Percentiles rank a stretch among this genome's conserved stretches.
Conservation (phyloP, 1,140 invertebrate species). For the Macrobrachium rosenbergii region DNA sequence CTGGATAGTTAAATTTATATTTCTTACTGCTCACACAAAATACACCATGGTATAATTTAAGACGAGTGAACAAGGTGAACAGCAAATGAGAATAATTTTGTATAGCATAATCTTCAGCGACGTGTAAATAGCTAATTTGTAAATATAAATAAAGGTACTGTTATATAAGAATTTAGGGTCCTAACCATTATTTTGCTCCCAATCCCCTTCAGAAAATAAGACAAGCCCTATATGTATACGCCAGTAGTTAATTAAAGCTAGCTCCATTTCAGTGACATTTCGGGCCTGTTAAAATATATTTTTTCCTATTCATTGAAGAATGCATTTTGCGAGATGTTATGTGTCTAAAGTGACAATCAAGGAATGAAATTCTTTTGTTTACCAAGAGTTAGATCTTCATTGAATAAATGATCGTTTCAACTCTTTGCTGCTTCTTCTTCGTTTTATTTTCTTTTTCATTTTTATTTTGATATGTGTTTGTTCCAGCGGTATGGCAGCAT, state of each 20-base stretch:
- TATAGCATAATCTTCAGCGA: constrained; percentile 44
- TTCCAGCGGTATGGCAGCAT: too few relatives aligned
- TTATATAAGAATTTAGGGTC: constrained; percentile 32
- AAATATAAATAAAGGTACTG: constrained; percentile 26
- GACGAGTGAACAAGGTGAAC: constrained; percentile 7
- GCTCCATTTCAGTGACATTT: constrained; percentile 18
- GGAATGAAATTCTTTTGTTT: constrained; percentile 17
- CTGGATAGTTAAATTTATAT: neutral
- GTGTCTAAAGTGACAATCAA: constrained; percentile 49
- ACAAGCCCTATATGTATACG: neutral
- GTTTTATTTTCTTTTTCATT: neutral
- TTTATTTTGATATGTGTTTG: neutral
- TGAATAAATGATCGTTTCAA: too few relatives aligned
- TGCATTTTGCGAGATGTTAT: constrained; percentile 9
- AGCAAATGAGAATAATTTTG: constrained; percentile 26
- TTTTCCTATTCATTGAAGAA: constrained; percentile 4
- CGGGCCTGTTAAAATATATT: constrained; percentile 5
- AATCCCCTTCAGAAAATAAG: neutral
- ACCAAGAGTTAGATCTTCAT: neutral
- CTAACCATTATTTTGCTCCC: neutral
- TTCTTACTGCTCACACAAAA: constrained; percentile 39
- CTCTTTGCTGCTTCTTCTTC: neutral
- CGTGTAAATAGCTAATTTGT: constrained; percentile 44
- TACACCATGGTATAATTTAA: neutral
- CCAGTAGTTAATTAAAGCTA: constrained; percentile 11